Conservation (phyloP, 2,888 invertebrate genomes). For the Stegana nigrithorax region DNA sequence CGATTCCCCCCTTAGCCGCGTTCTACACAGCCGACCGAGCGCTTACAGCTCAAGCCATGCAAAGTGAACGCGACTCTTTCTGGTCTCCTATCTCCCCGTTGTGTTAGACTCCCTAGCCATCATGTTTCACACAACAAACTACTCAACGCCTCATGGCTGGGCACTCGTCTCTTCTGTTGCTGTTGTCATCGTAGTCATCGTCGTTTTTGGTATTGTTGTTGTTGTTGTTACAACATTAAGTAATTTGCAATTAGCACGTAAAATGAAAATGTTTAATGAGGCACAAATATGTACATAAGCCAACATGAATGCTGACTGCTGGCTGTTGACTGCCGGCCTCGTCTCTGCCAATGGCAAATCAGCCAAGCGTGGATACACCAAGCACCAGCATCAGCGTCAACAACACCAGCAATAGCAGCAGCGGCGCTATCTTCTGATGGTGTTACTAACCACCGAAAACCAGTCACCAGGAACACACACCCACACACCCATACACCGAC, state of each 20-base stretch:
- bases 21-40: neutral
- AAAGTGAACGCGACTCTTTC: slow-evolving; percentile 21
- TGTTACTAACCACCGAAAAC: no score
- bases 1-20: no score
- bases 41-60: slow-evolving; percentile 19
- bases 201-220: slow-evolving; percentile 4
- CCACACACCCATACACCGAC: no score
- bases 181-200: neutral
- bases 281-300: slow-evolving; percentile 30
- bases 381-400: no score
- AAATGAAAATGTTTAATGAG: slow-evolving; percentile 41
- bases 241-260: slow-evolving; percentile 40
- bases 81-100: slow-evolving; percentile 10
- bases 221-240: slow-evolving; percentile 34
- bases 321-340: neutral
- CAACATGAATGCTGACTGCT: slow-evolving; percentile 13
- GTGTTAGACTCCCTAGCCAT: neutral
- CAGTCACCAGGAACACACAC: no score
- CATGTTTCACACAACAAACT: neutral
- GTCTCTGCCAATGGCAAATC: slow-evolving; percentile 9
- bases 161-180: neutral
- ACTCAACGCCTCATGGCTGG: no score
- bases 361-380: neutral
- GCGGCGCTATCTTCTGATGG: no score
- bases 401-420: no score